A percentile compares a stretch with the other conserved stretches of the same genome.
Evolutionary conservation across 2,797 vertebrate genomes (phyloP).

Genomic region (Anabas testudineus): DNA sequence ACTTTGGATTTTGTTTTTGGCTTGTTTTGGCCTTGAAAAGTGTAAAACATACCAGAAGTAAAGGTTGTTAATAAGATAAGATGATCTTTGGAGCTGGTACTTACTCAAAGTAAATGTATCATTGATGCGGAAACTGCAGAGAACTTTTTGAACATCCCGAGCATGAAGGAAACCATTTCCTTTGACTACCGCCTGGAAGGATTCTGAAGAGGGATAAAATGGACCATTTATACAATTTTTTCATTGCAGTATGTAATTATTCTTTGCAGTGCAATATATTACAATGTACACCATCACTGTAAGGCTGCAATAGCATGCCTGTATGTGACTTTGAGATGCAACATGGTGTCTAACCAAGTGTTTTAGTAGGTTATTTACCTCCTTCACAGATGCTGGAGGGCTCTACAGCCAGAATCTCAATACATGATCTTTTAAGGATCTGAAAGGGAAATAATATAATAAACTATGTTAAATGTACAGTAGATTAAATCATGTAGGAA

Average conservation of each 20-base stretch:
- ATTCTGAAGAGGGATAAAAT: constrained; percentile 82
- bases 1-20: too few relatives aligned
- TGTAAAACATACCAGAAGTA: neutral
- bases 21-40: neutral
- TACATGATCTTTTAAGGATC: constrained; percentile 98
- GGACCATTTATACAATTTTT: constrained; percentile 4
- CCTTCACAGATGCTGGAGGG: constrained; percentile 97
- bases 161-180: constrained; percentile 96
- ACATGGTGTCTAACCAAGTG: neutral
- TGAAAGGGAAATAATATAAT: constrained; percentile 56
- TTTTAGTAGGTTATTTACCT: constrained; percentile 81
- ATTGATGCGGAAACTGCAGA: constrained; percentile 98
- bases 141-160: constrained; percentile 91
- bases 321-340: neutral
- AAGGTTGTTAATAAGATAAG: neutral
- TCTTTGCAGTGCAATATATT: neutral
- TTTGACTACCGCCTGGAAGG: constrained; percentile 94
- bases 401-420: constrained; percentile 96
- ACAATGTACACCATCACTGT: neutral
- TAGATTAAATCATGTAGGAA: neutral
- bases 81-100: constrained; percentile 47
- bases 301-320: neutral
- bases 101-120: constrained; percentile 95
- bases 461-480: neutral
- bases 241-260: neutral